Evolutionary conservation across 2,113 vertebrate species (phyloP), one percentile per base, ranked within the genome.

Genomic region (Heterotilapia buettikoferi): DNA sequence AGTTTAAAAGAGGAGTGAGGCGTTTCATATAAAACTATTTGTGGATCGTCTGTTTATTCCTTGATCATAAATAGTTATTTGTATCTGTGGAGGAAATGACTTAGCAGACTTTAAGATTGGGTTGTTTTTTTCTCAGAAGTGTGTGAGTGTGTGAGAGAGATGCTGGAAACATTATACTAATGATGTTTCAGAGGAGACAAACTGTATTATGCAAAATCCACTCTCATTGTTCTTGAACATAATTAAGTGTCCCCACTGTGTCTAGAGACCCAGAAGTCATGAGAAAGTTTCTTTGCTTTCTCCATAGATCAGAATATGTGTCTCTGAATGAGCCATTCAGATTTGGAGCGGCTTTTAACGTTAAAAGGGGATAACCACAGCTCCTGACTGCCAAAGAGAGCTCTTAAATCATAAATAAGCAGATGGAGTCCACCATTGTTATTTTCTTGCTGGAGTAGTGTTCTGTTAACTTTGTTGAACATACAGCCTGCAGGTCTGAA

Each of bases 1-100:
- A 38, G 24, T 21, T 57, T 47, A 54, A 38, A 19, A 21, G 80
- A 76, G n/a, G 40, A 29, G 43, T 6, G 16, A 29, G 66, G 84
- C 66, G 33, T 61, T 68, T 52, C 76, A 11, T 78, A 40, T 57
- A 24, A 84, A 79, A 79, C 36, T 78, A 54, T 88, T 84, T 59
- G 79, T 52, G 19, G 29, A 26, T 13, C 57, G 29, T 71, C 68
- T 89, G 57, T 89, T 79, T 57, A 61, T 86, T 54, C 24, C 38
- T 45, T 45, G 6, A 16, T 76, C 76, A 83, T 81, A 43, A 71
- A 83, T 33, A 53, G 19, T 50, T 24, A 31, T 84, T 31, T 10
- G 31, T 59, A 59, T 80, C 61, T 50, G 13, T 71, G 59, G 53
- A 71, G 45, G 61, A 79, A 82, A 80, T 33, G 13, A 18, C 45